Percentiles rank a stretch among this genome's conserved stretches.
phyloP scores from a whole-genome alignment of 2,888 invertebrate genomes.

The Drosophila paranaensis region DNA sequence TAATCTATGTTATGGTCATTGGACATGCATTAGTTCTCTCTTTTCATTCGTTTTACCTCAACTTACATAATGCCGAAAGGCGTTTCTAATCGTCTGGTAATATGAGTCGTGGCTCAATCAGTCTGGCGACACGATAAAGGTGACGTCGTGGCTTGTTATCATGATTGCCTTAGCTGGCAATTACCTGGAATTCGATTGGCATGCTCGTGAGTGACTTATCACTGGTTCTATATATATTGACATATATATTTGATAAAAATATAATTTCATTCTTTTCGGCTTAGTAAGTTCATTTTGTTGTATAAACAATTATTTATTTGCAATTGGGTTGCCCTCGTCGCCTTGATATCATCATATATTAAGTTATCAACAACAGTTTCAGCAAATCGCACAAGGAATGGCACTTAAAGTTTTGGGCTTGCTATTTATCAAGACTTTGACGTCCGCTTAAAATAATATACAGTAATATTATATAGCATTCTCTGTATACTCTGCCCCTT shows the following conservation, averaged over 20 bases:
- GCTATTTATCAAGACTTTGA: neutral
- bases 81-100: slow-evolving; percentile 6
- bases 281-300: neutral
- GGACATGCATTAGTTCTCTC: neutral
- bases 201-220: neutral
- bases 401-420: too few relatives aligned
- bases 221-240: neutral
- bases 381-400: neutral
- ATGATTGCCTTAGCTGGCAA: slow-evolving; percentile 14
- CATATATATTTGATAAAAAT: neutral
- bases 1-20: neutral
- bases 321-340: neutral
- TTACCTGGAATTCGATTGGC: slow-evolving; percentile 31
- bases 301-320: slow-evolving; percentile 1
- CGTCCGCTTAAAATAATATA: neutral
- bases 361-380: slow-evolving; percentile 3
- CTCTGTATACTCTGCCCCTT: neutral
- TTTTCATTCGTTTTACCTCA: neutral
- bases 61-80: slow-evolving; percentile 9
- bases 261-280: neutral
- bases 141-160: slow-evolving; percentile 46
- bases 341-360: slow-evolving; percentile 1
- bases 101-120: slow-evolving; percentile 17
- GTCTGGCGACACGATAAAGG: slow-evolving; percentile 26
- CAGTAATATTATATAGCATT: neutral